Conservation (phyloP, 1,140 invertebrate species). For the Drosophila ogumai region DNA sequence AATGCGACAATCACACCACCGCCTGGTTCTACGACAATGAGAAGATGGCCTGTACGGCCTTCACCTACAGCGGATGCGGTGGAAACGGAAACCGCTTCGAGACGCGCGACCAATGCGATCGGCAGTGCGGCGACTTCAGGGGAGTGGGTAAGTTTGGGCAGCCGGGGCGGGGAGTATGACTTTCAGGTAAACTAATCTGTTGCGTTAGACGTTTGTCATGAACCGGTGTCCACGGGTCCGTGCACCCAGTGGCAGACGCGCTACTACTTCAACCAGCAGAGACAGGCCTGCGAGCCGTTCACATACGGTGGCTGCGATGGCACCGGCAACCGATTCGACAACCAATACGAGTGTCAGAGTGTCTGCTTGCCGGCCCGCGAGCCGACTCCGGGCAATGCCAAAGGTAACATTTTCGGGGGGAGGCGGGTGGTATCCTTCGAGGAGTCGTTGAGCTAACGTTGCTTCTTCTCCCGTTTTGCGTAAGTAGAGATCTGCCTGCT, state of each 20-base stretch:
- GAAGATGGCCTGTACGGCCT: constrained; percentile 88
- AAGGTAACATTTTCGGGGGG: constrained; percentile 63
- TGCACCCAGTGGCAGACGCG: constrained; percentile 88
- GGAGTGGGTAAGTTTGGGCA: constrained; percentile 88
- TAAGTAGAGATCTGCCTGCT: constrained; percentile 88
- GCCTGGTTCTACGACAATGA: constrained; percentile 91
- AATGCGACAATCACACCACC: constrained; percentile 88
- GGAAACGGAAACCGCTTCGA: constrained; percentile 94
- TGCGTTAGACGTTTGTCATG: constrained; percentile 88
- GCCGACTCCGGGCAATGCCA: constrained; percentile 45
- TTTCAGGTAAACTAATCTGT: constrained; percentile 46
- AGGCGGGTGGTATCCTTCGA: not conserved
- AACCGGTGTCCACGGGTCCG: constrained; percentile 88
- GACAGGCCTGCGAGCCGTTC: constrained; percentile 89
- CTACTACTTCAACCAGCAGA: constrained; percentile 88
- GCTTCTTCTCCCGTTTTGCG: constrained; percentile 41
- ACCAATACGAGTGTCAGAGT: constrained; percentile 89
- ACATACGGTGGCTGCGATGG: constrained; percentile 94
- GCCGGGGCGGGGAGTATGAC: not conserved
- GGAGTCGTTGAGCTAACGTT: constrained; percentile 37
- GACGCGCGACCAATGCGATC: constrained; percentile 92
- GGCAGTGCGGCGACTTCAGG: constrained; percentile 90
- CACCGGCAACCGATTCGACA: constrained; percentile 93
- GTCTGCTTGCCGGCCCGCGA: constrained; percentile 86
- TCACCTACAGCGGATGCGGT: constrained; percentile 92